Percentiles rank a stretch among this genome's conserved stretches.
Evolutionary conservation across 2,797 vertebrate species (phyloP).

Genomic region (Spea hammondii): DNA sequence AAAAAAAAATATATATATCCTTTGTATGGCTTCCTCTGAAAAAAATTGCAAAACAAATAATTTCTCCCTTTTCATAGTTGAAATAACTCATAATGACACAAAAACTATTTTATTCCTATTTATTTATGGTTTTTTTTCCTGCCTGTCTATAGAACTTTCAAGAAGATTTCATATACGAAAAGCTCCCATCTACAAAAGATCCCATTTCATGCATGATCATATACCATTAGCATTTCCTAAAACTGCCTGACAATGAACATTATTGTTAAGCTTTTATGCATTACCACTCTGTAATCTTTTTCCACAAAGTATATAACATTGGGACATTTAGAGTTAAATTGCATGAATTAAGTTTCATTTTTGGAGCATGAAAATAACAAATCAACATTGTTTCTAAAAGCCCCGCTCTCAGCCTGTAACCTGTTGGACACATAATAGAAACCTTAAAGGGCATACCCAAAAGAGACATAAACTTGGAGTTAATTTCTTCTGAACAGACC

Average conservation of each 20-base stretch:
- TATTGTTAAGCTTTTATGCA: neutral
- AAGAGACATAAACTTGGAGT: too few species aligned
- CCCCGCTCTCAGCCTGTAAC: too few species aligned
- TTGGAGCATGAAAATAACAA: too few species aligned
- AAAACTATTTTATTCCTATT: neutral
- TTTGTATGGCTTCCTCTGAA: neutral
- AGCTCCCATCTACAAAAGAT: constrained; percentile 14
- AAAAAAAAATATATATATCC: too few species aligned
- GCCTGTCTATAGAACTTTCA: neutral
- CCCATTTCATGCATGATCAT: constrained; percentile 23
- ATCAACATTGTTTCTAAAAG: too few species aligned
- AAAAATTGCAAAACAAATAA: neutral
- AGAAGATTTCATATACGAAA: constrained; percentile 2
- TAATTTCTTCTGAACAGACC: too few species aligned
- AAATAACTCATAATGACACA: neutral
- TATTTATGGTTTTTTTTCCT: neutral
- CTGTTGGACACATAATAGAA: too few species aligned
- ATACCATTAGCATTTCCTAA: constrained; percentile 15
- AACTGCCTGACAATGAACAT: constrained; percentile 26
- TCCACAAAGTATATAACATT: neutral
- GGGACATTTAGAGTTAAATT: neutral
- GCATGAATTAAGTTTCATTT: neutral
- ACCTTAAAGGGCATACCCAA: too few species aligned
- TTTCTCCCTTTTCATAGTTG: neutral
- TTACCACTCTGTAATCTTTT: neutral